Evolutionary conservation across 1,140 invertebrate genomes (phyloP), one percentile per base, ranked within the genome.

Genomic region (Bombus difficillimus): DNA sequence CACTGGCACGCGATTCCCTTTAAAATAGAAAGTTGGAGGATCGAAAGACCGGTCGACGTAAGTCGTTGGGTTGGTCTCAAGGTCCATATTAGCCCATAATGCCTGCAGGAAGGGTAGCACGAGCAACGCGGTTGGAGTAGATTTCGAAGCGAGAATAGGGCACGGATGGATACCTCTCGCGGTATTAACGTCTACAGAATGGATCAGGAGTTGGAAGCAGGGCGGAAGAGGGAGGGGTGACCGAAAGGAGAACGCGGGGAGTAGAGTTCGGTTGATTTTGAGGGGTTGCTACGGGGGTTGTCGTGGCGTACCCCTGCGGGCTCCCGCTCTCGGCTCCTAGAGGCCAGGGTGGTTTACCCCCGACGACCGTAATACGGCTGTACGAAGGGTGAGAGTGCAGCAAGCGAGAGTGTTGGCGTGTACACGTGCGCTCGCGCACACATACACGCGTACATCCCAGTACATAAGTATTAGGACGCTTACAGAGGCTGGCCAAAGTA

Each of bases 271-370:
- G 95, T 95, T 95, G 95, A 95, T 95, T 95, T 95, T 95, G 94
- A 95, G 95, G 95, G 94, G 95, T 95, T 95, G 95, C 94, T 94
- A 94, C 93, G 94, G 94, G 93, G 94, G 94, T 95, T 95, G 95
- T 95, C 94, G 95, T 91, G 94, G 95, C 95, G 93, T 95, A 95
- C 95, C 95, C 95, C 95, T 95, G 95, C 94, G 95, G 94, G 94
- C 94, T 95, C 92, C 94, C 94, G 92, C 93, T 93, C 92, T 92
- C 90, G 83, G 89, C 88, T 90, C 89, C 89, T 90, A 91, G 90
- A 94, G 92, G 92, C 93, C 92, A 94, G 93, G 93, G 93, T 92
- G 94, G 94, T 94, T 94, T 93, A 94, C 93, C 93, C 93, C 94
- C 92, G 92, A 88, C 92, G 89, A 94, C 93, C 93, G 93, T 94